Evolutionary conservation across 2,797 vertebrate genomes (phyloP), one percentile per base, ranked within the genome.

Genomic region (Trachops cirrhosus): DNA sequence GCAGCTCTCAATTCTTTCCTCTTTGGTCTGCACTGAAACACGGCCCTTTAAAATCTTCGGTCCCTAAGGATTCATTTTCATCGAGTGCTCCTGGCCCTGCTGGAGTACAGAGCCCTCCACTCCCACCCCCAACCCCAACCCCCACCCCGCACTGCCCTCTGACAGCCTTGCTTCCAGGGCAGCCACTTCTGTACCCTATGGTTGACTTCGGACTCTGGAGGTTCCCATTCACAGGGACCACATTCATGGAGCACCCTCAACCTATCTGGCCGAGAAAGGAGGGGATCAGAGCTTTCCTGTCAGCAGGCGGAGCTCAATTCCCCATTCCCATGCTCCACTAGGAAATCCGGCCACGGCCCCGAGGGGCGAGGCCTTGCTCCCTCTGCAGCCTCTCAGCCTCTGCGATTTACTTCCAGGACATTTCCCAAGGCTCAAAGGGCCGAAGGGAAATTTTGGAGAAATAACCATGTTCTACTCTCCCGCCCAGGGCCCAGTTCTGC

Each of bases 281-380:
- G 34, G 50, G n/a, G 24, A 11, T 26, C n/a, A 15, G 59, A 62
- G 34, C 87, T 71, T 39, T 32, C 67, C n/a, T 50, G 75, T 50
- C 8, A n/a, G n/a, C n/a, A n/a, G 9, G 75, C 21, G 5, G 32
- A 83, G 32, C 26, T n/a, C 57, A 59, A 32, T 37, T 34, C n/a
- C 46, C 16, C 6, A 15, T 37, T 32, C 24, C 41, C 44, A 8
- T 10, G n/a, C 29, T 26, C 50, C 44, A 3, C 22, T 71, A 9
- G 0, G 1, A 57, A 15, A 37, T 14, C 0, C 1, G 18, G 37
- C 77, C 32, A 5, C 54, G 3, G 24, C 6, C 32, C 26, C 2
- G 9, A 4, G 0, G 21, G 5, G 4, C 1, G 14, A 78, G 21
- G 10, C 75, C 85, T 67, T 12, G 7, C 83, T 54, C 50, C 24